These are phyloP conservation scores for Lerista edwardsae DNA, from an alignment of 2,797 vertebrate genomes.

Conservation along the genomic window DNA sequence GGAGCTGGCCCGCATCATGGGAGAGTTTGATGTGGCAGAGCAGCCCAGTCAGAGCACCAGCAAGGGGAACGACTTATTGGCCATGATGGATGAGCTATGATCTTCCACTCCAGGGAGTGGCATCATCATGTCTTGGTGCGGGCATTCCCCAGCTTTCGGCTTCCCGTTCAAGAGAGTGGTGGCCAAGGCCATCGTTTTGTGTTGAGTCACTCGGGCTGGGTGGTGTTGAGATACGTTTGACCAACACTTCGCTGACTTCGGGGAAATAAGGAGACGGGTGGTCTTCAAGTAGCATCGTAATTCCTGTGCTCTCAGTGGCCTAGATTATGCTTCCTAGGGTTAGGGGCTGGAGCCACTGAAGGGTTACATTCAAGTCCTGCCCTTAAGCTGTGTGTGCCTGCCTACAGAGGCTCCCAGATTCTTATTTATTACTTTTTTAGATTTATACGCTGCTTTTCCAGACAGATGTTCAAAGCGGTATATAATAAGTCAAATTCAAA, in stretches of 20 bases:
- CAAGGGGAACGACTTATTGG: slow-evolving; percentile 94
- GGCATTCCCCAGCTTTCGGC: slow-evolving; percentile 4
- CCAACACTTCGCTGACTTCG: slow-evolving; percentile 36
- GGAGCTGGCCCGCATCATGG: slow-evolving; percentile 92
- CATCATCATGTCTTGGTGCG: not conserved
- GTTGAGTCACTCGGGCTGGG: not conserved
- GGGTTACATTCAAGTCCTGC: not conserved
- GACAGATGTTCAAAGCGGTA: no score
- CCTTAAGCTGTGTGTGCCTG: not conserved
- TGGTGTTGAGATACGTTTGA: not conserved
- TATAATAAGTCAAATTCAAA: no score
- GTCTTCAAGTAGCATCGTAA: not conserved
- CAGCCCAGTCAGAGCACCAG: slow-evolving; percentile 74
- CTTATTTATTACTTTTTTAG: no score
- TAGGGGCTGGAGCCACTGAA: not conserved
- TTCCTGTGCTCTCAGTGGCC: not conserved
- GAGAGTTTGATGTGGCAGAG: slow-evolving; percentile 83
- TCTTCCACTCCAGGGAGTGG: not conserved
- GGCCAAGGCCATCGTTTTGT: not conserved
- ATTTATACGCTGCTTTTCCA: no score
- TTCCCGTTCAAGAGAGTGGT: slow-evolving; percentile 8
- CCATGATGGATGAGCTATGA: slow-evolving; percentile 95
- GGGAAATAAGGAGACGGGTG: not conserved
- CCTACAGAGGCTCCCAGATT: not conserved
- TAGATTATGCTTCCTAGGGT: not conserved